phyloP scores from a whole-genome alignment of 2,113 vertebrate genomes.

The Nothocercus nigrocapillus region DNA sequence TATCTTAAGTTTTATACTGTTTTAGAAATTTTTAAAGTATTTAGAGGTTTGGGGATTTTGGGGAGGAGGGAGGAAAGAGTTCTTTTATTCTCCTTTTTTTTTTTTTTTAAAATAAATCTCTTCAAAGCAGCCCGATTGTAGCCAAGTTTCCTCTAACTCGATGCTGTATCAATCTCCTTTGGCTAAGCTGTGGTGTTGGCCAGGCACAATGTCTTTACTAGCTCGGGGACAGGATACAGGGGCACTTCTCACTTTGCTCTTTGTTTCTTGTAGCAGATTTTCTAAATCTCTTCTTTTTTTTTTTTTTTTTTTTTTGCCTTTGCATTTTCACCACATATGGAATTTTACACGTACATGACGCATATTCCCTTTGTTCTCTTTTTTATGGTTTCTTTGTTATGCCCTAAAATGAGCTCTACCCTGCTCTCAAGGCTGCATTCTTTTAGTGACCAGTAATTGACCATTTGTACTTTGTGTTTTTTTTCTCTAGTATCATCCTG shows the following conservation, averaged over 20 bases:
- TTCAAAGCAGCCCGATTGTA: accelerated
- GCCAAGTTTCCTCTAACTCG: neutral
- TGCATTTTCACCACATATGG: neutral
- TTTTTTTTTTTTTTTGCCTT: neutral
- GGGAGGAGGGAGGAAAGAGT: too few species aligned
- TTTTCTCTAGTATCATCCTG: neutral
- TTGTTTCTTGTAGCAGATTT: neutral
- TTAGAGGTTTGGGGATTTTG: neutral
- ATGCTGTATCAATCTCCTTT: neutral
- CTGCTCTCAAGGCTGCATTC: neutral
- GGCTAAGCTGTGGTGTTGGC: accelerated
- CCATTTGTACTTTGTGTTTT: neutral
- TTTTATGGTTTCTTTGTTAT: neutral
- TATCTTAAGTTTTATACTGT: neutral
- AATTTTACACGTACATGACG: neutral
- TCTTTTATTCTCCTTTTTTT: neutral
- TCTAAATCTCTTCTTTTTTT: neutral
- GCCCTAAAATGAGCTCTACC: neutral
- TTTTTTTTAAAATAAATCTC: neutral
- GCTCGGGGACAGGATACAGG: neutral
- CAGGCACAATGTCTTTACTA: neutral
- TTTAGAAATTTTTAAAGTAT: neutral
- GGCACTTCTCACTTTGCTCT: neutral
- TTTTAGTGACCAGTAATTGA: neutral
- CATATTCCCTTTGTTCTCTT: neutral